Evolutionary conservation across 2,113 vertebrate species (phyloP), one percentile per base, ranked within the genome.

Genomic region (Tupaia chinensis): DNA sequence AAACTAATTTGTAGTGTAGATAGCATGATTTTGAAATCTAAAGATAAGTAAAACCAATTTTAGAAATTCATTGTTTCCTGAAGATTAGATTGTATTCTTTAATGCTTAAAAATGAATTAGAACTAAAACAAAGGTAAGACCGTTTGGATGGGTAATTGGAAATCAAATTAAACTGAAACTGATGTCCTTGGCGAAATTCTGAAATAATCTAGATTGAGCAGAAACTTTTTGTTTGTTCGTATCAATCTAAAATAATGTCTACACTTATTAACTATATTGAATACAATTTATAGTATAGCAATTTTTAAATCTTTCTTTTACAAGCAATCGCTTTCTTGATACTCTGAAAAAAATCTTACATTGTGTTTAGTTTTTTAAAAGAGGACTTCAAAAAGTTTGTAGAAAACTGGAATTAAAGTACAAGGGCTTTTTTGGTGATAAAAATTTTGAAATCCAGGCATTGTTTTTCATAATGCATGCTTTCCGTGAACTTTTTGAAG

Each of bases 11-110:
- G 23, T 87, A 86, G 4, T 25, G 0, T 84, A 89, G 34, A 79
- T 20, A 77, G 13, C 44, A 89, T 68, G 61, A 79, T 66, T 93
- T 95, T 19, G 82, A 92, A 90, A 61, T 74, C 19, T 85, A 94
- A 96, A 32, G 5, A 32, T 25, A 68, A 82, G 5, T 60, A 74
- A 90, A 63, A 66, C 23, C 69, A 81, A 95, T 32, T 86, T 85
- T 74, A 65, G 34, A 91, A 89, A 89, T 83, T 32, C 15, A n/a
- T 80, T 25, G 4, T 81, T 89, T 69, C 78, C 5, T 72, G 79
- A 89, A 79, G 58, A 54, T 89, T 84, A 77, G 63, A 85, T 63
- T 74, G 58, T n/a, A 74, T n/a, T 96, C 44, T 90, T 15, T 68
- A 68, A 89, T 85, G 73, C 3, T 85, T 87, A 83, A 78, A 53